phyloP scores from a whole-genome alignment of 1,140 invertebrate genomes.

The Potamilus streckersoni region DNA sequence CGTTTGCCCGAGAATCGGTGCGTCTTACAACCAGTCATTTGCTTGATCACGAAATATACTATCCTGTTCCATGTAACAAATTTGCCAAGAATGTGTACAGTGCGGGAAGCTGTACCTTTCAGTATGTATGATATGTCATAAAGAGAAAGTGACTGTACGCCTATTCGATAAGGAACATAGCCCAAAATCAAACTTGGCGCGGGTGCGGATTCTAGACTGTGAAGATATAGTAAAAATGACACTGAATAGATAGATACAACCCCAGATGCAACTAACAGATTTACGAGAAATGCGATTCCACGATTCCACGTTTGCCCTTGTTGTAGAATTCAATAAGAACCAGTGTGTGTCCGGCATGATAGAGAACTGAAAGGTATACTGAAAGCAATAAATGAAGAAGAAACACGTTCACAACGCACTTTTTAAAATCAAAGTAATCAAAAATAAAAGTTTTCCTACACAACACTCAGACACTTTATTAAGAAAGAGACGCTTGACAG shows the following conservation, averaged over 20 bases:
- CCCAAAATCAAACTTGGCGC: no score
- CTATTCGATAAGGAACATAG: no score
- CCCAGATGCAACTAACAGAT: slow-evolving; percentile 56
- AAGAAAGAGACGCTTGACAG: no score
- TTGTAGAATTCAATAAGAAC: slow-evolving; percentile 75
- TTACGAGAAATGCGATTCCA: slow-evolving; percentile 69
- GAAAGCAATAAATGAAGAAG: no score
- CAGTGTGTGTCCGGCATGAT: slow-evolving; percentile 71
- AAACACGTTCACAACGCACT: no score
- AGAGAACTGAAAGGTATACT: no score
- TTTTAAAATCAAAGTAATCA: no score
- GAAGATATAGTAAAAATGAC: slow-evolving; percentile 35
- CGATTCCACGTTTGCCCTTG: slow-evolving; percentile 73
- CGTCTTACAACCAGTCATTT: slow-evolving; percentile 70
- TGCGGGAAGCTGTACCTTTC: slow-evolving; percentile 78
- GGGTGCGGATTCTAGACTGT: no score
- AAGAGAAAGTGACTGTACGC: slow-evolving; percentile 64
- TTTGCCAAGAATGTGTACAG: slow-evolving; percentile 35
- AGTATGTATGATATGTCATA: slow-evolving; percentile 30
- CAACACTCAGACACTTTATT: no score
- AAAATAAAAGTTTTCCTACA: no score
- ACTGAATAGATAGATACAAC: slow-evolving; percentile 67
- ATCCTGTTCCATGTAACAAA: slow-evolving; percentile 68
- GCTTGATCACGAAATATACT: slow-evolving; percentile 69
- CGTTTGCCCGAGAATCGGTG: slow-evolving; percentile 74